Conservation (phyloP, 2,888 invertebrate species). For the Alcis repandata region DNA sequence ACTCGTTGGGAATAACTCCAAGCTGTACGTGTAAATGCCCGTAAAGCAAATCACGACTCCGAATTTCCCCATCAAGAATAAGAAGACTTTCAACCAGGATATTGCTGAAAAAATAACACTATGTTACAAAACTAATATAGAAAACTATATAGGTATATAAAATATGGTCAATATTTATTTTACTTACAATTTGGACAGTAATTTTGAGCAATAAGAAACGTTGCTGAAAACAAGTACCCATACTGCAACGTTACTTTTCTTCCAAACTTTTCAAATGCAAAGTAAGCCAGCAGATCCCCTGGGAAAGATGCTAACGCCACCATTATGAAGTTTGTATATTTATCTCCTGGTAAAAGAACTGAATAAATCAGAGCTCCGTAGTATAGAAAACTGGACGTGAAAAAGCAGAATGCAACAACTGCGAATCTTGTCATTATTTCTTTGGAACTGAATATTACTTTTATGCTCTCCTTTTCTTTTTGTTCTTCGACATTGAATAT, state of each 20-base stretch:
- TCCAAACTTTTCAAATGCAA: constrained; percentile 68
- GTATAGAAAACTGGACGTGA: constrained; percentile 73
- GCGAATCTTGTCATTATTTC: constrained; percentile 69
- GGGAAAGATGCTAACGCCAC: constrained; percentile 71
- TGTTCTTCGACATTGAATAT: constrained; percentile 67
- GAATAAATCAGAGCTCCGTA: constrained; percentile 71
- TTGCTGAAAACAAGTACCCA: constrained; percentile 65
- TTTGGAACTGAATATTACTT: constrained; percentile 67
- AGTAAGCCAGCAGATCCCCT: constrained; percentile 70
- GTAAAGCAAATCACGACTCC: constrained; percentile 74
- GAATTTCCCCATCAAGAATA: constrained; percentile 71
- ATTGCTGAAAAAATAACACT: constrained; percentile 56
- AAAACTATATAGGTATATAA: constrained; percentile 1
- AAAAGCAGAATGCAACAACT: constrained; percentile 71
- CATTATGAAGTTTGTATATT: constrained; percentile 73
- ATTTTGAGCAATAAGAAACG: constrained; percentile 67
- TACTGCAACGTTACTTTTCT: constrained; percentile 67
- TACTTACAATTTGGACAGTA: constrained; percentile 71
- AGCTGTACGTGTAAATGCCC: constrained; percentile 72
- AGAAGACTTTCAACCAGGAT: constrained; percentile 67
- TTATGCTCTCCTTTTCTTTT: constrained; percentile 65
- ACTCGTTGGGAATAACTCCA: constrained; percentile 76
- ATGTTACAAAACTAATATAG: constrained; percentile 20
- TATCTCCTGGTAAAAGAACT: constrained; percentile 72
- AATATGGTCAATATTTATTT: not conserved